phyloP scores from a whole-genome alignment of 2,888 invertebrate species.

The Eupithecia inturbata region DNA sequence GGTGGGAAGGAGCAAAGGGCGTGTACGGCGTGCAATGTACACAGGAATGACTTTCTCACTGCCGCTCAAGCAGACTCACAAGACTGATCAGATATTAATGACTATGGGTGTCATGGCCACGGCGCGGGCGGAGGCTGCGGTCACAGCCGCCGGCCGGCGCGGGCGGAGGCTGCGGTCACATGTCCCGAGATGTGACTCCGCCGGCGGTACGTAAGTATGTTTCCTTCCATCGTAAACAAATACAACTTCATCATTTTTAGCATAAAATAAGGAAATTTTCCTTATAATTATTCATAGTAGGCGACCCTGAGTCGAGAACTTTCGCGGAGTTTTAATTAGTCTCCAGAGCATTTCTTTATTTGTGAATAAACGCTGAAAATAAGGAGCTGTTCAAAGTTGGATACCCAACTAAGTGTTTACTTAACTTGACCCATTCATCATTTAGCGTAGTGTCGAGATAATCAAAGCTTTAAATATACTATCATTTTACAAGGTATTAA shows the following conservation, averaged over 20 bases:
- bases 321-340: constrained; percentile 15
- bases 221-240: background rate
- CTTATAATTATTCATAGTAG: constrained; percentile 1
- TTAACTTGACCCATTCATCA: background rate
- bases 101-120: too few relatives aligned
- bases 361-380: background rate
- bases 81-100: too few relatives aligned
- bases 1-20: too few relatives aligned
- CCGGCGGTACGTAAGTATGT: background rate
- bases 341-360: constrained; percentile 7
- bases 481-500: background rate
- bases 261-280: background rate
- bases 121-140: background rate
- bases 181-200: background rate
- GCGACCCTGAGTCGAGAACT: constrained; percentile 10
- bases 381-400: background rate
- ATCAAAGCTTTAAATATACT: background rate
- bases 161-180: too few relatives aligned
- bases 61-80: too few relatives aligned
- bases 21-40: too few relatives aligned
- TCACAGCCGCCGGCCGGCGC: background rate
- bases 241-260: background rate
- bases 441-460: background rate
- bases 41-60: too few relatives aligned
- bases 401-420: background rate